Base-by-base conservation (phyloP, 2,797 vertebrate genomes). In the Arrhamphus sclerolepis region DNA sequence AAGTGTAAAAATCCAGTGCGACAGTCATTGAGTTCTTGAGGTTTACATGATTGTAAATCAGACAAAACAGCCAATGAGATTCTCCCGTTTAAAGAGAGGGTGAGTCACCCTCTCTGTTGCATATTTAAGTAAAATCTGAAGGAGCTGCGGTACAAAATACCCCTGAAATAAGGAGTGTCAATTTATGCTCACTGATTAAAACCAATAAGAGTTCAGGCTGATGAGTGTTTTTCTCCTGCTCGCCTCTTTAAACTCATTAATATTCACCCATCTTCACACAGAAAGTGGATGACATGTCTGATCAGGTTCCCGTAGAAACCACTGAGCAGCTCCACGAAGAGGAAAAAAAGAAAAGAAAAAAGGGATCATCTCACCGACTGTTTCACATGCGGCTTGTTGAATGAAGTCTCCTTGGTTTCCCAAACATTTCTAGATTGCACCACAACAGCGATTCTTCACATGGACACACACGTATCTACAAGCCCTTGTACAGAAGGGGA, bases 21-120 rank as follows among this genome's bases (percentile, higher is more conserved):
- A 92, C 90, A 92, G 90, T 90, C 85, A 72, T 85, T 70, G 87
- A 90, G 90, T 92, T 92, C 80, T 92, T 93, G 92, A 93, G 92
- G 92, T 93, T 82, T 83, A 89, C 72, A 81, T 85, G 91, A 91
- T 93, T 84, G 78, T 80, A 81, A n/a, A 56, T 88, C 46, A 71
- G 64, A 55, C 20, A 22, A 76, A 84, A 83, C 84, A 80, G 81
- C 75, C 86, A 83, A 75, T 80, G 89, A 91, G 90, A 89, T 81
- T 86, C 88, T 86, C 75, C 80, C 34, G 76, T 78, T 76, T 50
- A 50, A 48, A 84, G 76, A 73, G 77, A 56, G 69, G 76, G 62
- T 7, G 56, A 59, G 67, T 68, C 70, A 46, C 41, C 1, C 60
- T 70, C 66, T 70, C 62, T 64, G 50, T 87, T 89, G 86, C 86